These are phyloP conservation scores for Watsonalla cultraria DNA, from an alignment of 2,888 invertebrate species.

Conservation along the genomic window DNA sequence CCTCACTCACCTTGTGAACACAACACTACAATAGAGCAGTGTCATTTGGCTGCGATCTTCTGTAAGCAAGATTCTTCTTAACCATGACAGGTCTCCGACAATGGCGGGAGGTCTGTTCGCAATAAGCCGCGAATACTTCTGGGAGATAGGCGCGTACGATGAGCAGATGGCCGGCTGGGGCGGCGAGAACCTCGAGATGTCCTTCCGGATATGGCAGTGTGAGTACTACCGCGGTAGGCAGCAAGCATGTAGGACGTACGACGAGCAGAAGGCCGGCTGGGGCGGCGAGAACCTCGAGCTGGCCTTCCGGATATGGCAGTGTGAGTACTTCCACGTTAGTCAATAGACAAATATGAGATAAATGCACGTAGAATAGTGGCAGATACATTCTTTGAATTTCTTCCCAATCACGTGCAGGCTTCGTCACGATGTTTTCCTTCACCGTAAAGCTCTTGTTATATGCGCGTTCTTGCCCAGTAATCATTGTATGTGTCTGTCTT, in stretches of 20 bases:
- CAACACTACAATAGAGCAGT: too few relatives aligned
- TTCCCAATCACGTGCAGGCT: too few relatives aligned
- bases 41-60: too few relatives aligned
- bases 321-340: constrained; percentile 43
- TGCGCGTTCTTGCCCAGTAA: too few relatives aligned
- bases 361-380: too few relatives aligned
- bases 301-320: constrained; percentile 94
- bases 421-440: too few relatives aligned
- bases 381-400: too few relatives aligned
- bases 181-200: constrained; percentile 98
- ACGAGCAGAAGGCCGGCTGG: constrained; percentile 98
- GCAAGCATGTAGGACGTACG: constrained; percentile 80
- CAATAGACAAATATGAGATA: too few relatives aligned
- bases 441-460: too few relatives aligned
- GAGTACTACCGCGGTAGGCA: constrained; percentile 19
- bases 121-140: constrained; percentile 94
- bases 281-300: constrained; percentile 99
- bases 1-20: too few relatives aligned
- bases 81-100: constrained; percentile 85
- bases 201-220: constrained; percentile 92
- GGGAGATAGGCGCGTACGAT: constrained; percentile 96
- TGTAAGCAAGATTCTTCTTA: too few relatives aligned
- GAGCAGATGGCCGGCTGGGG: constrained; percentile 99
- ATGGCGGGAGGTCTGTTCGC: constrained; percentile 99
- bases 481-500: too few relatives aligned